These are phyloP conservation scores for Hypolimnas misippus DNA, from an alignment of 2,888 invertebrate genomes.

Conservation along the genomic window DNA sequence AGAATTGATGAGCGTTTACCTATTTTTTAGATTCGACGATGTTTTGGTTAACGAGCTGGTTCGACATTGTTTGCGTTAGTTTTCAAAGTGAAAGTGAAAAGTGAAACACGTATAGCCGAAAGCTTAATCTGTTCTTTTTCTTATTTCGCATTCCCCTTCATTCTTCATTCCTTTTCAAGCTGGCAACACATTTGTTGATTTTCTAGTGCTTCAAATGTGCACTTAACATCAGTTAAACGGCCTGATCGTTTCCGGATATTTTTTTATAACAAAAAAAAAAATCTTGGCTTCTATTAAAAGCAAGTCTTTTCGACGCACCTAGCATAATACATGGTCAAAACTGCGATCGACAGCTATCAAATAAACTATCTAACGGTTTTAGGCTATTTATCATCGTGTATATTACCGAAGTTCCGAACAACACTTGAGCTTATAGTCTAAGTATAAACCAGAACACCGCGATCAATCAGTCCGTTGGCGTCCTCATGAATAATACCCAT, in stretches of 20 bases:
- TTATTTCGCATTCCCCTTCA: too few relatives aligned
- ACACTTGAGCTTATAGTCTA: constrained; percentile 29
- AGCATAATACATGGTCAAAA: background rate
- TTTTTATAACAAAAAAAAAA: too few relatives aligned
- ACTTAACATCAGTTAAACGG: too few relatives aligned
- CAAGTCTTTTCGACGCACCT: background rate
- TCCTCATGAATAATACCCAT: constrained; percentile 79
- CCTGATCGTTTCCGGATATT: too few relatives aligned
- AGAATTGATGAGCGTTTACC: background rate
- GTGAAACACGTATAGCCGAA: too few relatives aligned
- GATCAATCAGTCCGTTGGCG: constrained; percentile 78
- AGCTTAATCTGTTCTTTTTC: too few relatives aligned
- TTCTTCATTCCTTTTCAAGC: too few relatives aligned
- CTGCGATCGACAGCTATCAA: background rate
- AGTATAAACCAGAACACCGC: constrained; percentile 56
- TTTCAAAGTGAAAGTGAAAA: too few relatives aligned
- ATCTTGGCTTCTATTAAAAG: background rate
- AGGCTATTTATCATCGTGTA: constrained; percentile 20
- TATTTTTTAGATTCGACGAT: background rate
- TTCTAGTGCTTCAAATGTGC: too few relatives aligned
- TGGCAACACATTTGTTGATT: too few relatives aligned
- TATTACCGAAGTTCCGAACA: constrained; percentile 24
- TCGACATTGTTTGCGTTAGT: background rate
- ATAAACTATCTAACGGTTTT: constrained; percentile 1
- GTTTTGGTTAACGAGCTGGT: background rate